Evolutionary conservation across 2,888 invertebrate species (phyloP), one percentile per base, ranked within the genome.

Genomic region (Drosophila subquinaria): DNA sequence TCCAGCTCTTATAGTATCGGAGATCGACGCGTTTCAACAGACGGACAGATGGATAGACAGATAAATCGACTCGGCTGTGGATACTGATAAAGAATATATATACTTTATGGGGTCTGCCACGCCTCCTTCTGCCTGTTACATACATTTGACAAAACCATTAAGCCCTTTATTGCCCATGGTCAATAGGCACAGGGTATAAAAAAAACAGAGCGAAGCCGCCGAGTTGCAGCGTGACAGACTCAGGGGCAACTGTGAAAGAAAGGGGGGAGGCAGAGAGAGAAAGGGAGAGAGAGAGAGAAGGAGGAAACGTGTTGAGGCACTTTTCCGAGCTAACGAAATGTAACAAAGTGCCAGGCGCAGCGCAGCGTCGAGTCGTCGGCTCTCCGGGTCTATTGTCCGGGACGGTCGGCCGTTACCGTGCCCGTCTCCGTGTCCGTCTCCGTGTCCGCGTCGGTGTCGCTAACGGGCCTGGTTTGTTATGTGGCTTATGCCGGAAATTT

Each of bases 401-500:
- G 63, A n/a, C 13, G 63, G 52, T 36, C 43, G 36, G 45, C 65
- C 40, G 50, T 53, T 36, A 15, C 27, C 42, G 57, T 38, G 30
- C 5, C 33, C 52, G 15, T 27, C 40, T 36, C 61, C 53, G 30
- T 35, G 13, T 40, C 48, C 56, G n/a, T 43, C 36, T 50, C 79
- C 69, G 53, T 74, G 27, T 40, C 48, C 56, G n/a, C 43, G 45
- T 50, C 79, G 63, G 53, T 74, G 76, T 73, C 76, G 79, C 84
- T 68, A 73, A 78, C 84, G 71, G 84, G 71, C 66, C 79, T 70
- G 89, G 89, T 83, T 83, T 87, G 84, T 87, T 84, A 78, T 84
- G 84, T 79, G 84, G 84, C 89, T 83, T 87, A 78, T 79, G 69
- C 82, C 88, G 88, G 90, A 90, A 90, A 90, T 88, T 90, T 88